Evolutionary conservation across 2,888 invertebrate species (phyloP).

Genomic region (Sinopyrophorus schimmeli): DNA sequence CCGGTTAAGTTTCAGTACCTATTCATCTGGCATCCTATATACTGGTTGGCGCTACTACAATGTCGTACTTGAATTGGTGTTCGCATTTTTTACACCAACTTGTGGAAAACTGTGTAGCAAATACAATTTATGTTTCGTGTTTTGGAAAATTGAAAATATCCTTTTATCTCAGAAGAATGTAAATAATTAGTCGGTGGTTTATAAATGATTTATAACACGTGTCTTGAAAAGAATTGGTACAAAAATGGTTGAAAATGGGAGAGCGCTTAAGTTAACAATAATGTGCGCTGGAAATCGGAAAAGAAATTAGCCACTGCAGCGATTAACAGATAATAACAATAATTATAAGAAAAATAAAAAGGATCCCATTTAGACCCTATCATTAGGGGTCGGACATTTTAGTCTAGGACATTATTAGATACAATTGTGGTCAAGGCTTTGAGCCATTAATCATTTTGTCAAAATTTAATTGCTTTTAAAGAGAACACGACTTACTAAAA

Average conservation of each 20-base stretch:
- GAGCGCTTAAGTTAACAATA: slow-evolving; percentile 30
- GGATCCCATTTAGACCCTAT: slow-evolving; percentile 47
- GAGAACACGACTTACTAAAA: slow-evolving; percentile 41
- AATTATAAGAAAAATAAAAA: slow-evolving; percentile 47
- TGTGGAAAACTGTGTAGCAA: no score
- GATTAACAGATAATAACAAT: slow-evolving; percentile 48
- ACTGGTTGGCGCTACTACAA: no score
- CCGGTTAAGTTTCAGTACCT: no score
- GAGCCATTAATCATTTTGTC: slow-evolving; percentile 54
- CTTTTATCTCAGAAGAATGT: no score
- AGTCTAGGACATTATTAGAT: slow-evolving; percentile 48
- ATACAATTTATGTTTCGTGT: no score
- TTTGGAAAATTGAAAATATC: no score
- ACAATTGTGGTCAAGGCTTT: slow-evolving; percentile 48
- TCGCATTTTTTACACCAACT: no score
- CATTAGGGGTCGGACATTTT: slow-evolving; percentile 47
- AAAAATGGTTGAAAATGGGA: slow-evolving; percentile 19
- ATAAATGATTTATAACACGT: slow-evolving; percentile 26
- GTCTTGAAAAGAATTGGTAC: slow-evolving; percentile 21
- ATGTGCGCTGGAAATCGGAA: slow-evolving; percentile 24
- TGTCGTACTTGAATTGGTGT: no score
- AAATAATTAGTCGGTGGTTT: no score
- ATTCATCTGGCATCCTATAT: no score
- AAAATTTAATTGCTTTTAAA: slow-evolving; percentile 53
- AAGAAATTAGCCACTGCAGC: slow-evolving; percentile 43